Percentiles rank a stretch among this genome's conserved stretches.
phyloP scores from a whole-genome alignment of 2,888 invertebrate genomes.

The Cryptus viduatorius region DNA sequence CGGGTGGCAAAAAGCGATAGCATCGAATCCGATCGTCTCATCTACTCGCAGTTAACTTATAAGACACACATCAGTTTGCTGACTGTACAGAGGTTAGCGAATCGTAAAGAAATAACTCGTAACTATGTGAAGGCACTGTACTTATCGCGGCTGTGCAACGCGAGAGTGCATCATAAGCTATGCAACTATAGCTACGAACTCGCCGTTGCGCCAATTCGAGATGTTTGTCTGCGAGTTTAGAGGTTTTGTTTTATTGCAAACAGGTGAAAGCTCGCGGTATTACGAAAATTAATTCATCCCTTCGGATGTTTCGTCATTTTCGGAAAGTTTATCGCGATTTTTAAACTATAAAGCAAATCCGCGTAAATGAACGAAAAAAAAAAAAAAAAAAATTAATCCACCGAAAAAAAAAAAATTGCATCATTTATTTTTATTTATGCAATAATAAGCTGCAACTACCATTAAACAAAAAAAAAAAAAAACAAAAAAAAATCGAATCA shows the following conservation, averaged over 20 bases:
- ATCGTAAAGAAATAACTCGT: conserved; percentile 21
- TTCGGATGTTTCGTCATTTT: conserved; percentile 4
- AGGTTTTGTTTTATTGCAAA: conserved; percentile 69
- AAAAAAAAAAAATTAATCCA: too few relatives aligned
- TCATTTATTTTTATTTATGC: too few relatives aligned
- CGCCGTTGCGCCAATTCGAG: conserved; percentile 34
- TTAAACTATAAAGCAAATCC: not conserved
- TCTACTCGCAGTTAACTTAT: conserved; percentile 74
- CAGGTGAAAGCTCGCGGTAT: conserved; percentile 73
- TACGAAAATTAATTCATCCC: not conserved
- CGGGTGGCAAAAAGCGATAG: conserved; percentile 80
- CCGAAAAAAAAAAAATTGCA: too few relatives aligned
- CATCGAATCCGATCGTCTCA: conserved; percentile 80
- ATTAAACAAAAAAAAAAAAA: too few relatives aligned
- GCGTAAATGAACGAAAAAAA: too few relatives aligned
- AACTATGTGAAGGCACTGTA: not conserved
- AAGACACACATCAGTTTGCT: conserved; percentile 35
- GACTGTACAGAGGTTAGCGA: not conserved
- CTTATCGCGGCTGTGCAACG: not conserved
- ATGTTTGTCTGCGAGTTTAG: conserved; percentile 5
- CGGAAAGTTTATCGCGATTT: not conserved
- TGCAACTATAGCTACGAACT: conserved; percentile 42
- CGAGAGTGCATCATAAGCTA: conserved; percentile 23
- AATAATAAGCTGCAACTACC: too few relatives aligned
- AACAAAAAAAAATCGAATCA: too few relatives aligned